Evolutionary conservation across 2,113 vertebrate genomes (phyloP), one percentile per base, ranked within the genome.

Genomic region (Sitta europaea): DNA sequence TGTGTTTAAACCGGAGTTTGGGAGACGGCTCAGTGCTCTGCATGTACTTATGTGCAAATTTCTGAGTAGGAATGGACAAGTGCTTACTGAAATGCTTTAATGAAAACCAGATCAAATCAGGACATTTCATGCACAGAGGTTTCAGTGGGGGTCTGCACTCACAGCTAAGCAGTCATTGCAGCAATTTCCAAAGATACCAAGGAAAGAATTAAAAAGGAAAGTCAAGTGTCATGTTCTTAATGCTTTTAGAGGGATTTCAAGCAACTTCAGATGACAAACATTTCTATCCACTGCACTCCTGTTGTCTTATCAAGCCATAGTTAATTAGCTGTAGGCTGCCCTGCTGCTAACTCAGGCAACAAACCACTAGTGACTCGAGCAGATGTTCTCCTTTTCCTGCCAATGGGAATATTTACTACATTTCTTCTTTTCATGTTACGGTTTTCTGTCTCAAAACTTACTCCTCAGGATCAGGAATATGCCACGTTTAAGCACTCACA

Each of bases 301-400:
- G 58, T 21, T 88, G 75, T 84, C 43, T 68, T 47, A 77, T 45
- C 42, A 91, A 79, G 42, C 51, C 68, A 11, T 5, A 76, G 88
- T 68, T 96, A 81, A 95, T 95, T 93, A 94, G 93, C 90, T 97
- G 74, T 67, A 86, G 86, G 90, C 90, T 93, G 86, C 59, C 88
- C 88, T 96, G 82, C 92, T 96, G 96, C 86, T 94, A 96, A 86
- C 76, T 90, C 88, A 74, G 92, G 86, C 88, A 94, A 84, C 82
- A 96, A 96, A 96, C 93, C 90, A 93, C 90, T 88, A 16, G 12
- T 96, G 94, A 90, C 88, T 94, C 55, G 4, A 90, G 88, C 96
- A 97, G 96, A 93, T 96, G 96, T 93, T 95, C 90, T 94, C 72
- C 53, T 89, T 92, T 94, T 84, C 84, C 81, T 79, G 91, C 94